Evolutionary conservation across 1,140 invertebrate genomes (phyloP), one percentile per base, ranked within the genome.

Genomic region (Cepaea nemoralis): DNA sequence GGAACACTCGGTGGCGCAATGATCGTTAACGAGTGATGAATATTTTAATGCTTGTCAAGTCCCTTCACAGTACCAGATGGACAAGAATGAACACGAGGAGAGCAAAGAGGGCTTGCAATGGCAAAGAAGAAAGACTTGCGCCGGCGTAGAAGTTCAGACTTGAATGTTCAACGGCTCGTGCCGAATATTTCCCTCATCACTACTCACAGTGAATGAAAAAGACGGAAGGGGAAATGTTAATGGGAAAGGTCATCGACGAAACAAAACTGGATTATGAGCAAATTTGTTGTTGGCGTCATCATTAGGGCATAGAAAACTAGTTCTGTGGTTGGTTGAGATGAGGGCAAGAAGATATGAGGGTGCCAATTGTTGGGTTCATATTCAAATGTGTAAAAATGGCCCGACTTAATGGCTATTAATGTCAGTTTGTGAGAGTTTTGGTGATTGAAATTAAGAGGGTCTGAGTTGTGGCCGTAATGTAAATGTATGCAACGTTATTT

Each of bases 1-100:
- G 35, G 10, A 74, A 10, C 71, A 45, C 71, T 74, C 31, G 37
- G 42, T 33, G 42, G 69, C 35, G 69, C 31, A 48, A 74, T 48
- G 42, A 74, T 50, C 40, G 71, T 74, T 74, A 74, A 73, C 24
- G 42, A 50, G 71, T 74, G 42, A 74, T 74, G 71, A 74, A 74
- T 74, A 74, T 74, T 74, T 74, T 27, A 74, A 27, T 50, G 42
- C 42, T 33, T 42, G 22, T 31, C 37, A 39, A 1, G 19, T 40
- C 37, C 19, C 10, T 39, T n/a, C 24, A 48, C 71, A 48, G 14
- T 42, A 48, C 71, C 71, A 74, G 71, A 74, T 74, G 71, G 71
- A 31, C 40, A 27, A 74, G 70, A 45, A 42, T 39, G 35, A 40
- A 31, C 33, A 70, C 24, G 12, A 42, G 12, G 35, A 69, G 69